Evolutionary conservation across 2,797 vertebrate genomes (phyloP).

Genomic region (Betta splendens): DNA sequence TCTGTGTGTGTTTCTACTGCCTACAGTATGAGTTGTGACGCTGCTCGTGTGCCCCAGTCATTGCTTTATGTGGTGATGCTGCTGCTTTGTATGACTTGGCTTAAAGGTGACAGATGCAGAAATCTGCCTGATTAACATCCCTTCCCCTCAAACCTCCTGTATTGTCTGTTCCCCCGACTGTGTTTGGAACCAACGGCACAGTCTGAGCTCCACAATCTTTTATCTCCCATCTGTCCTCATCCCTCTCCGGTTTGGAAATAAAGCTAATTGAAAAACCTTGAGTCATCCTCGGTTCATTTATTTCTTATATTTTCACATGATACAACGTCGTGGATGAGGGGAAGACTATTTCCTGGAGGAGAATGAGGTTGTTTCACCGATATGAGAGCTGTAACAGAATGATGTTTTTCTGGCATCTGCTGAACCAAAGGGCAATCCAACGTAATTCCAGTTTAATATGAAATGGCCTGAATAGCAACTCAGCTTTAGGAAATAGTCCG

Average conservation of each 20-base stretch:
- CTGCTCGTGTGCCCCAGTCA: conserved; percentile 22
- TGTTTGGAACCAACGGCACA: conserved; percentile 50
- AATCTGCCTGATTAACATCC: conserved; percentile 49
- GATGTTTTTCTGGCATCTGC: conserved; percentile 19
- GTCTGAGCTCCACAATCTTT: conserved; percentile 58
- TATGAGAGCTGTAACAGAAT: conserved; percentile 9
- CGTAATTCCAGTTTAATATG: conserved; percentile 36
- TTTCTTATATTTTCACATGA: conserved; percentile 44
- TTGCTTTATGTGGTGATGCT: conserved; percentile 53
- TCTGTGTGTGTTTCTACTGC: conserved; percentile 30
- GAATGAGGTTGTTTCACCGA: conserved; percentile 7
- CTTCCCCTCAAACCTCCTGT: conserved; percentile 41
- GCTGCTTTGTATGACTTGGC: conserved; percentile 56
- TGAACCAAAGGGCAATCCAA: conserved; percentile 25
- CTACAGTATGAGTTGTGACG: conserved; percentile 36
- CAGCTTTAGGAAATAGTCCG: conserved; percentile 46
- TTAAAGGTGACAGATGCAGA: conserved; percentile 61
- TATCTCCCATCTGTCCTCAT: conserved; percentile 72
- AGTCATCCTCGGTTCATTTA: conserved; percentile 38
- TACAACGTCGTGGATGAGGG: conserved; percentile 4
- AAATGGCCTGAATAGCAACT: conserved; percentile 35
- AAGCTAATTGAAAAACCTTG: conserved; percentile 74
- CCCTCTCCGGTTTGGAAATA: conserved; percentile 78
- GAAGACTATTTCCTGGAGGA: not conserved
- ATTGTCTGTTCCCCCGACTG: conserved; percentile 50